Base-by-base conservation (phyloP, 2,797 vertebrate genomes). In the Glossophaga mutica region DNA sequence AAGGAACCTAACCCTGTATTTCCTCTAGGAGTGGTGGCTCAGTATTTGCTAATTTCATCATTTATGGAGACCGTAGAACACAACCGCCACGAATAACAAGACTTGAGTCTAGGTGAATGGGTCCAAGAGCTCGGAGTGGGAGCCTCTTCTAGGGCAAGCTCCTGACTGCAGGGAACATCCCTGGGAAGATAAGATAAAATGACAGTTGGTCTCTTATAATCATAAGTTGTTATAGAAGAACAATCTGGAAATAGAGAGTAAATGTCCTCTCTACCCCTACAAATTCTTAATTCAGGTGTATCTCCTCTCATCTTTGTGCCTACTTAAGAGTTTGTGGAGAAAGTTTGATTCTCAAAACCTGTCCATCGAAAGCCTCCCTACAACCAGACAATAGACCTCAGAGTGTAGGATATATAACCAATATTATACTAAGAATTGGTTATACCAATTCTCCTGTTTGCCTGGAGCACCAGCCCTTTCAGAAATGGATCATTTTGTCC, bases 401-500 rank as follows among this genome's bases (percentile, higher is more conserved):
- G 19, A 50, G 16, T 2, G 0, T 29, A 77, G 78, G 57, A 21
- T 76, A 9, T 24, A 21, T n/a, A n/a, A n/a, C n/a, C n/a, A n/a
- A n/a, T n/a, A n/a, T n/a, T n/a, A n/a, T n/a, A n/a, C n/a, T n/a
- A n/a, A n/a, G n/a, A n/a, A 18, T 79, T 97, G 97, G 77, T 93
- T 92, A 48, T 62, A 87, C 91, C n/a, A 11, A n/a, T 87, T 93
- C 78, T 94, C 92, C 67, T 32, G 26, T 94, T 87, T 73, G 77
- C 52, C 78, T 1, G 46, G 95, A 96, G 93, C 55, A 83, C 46
- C 93, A 81, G 84, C 34, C n/a, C 83, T 46, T 89, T 5, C 86
- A 90, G 91, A 88, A 74, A 34, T 62, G 39, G 52, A 90, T 93
- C 90, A 34, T 95, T 98, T 70, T 55, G 39, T 93, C 94, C 88